Conservation (phyloP, 2,797 vertebrate species). For the Iguana delicatissima region DNA sequence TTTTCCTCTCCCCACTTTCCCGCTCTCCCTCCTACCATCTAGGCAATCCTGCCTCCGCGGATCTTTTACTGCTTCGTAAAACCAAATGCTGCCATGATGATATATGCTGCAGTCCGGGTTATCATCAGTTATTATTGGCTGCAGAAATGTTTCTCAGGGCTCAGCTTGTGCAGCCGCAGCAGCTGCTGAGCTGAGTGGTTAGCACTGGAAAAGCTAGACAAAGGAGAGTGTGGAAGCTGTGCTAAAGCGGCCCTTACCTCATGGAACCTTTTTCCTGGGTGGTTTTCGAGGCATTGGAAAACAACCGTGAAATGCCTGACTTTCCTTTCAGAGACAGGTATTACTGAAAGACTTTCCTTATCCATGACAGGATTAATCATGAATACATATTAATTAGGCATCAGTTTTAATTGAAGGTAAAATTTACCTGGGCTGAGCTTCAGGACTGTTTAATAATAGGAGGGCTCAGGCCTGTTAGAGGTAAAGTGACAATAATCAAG, state of each 20-base stretch:
- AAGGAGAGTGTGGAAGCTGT: background rate
- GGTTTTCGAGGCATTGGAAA: background rate
- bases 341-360: background rate
- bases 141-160: background rate
- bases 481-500: background rate
- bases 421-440: too few species aligned
- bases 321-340: background rate
- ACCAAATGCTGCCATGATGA: conserved; percentile 8
- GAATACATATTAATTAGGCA: background rate
- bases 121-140: background rate
- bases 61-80: background rate
- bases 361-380: background rate
- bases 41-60: accelerated
- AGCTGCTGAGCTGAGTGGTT: background rate
- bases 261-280: too few species aligned
- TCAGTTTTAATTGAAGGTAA: background rate
- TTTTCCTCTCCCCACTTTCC: background rate
- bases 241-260: background rate
- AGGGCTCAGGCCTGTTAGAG: background rate
- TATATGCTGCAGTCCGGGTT: conserved; percentile 22
- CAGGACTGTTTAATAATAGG: too few species aligned
- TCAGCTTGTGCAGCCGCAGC: background rate
- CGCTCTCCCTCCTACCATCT: background rate
- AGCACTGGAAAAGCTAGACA: background rate
- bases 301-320: background rate